Evolutionary conservation across 2,888 invertebrate genomes (phyloP), one percentile per base, ranked within the genome.

Genomic region (Aphrophora alni): DNA sequence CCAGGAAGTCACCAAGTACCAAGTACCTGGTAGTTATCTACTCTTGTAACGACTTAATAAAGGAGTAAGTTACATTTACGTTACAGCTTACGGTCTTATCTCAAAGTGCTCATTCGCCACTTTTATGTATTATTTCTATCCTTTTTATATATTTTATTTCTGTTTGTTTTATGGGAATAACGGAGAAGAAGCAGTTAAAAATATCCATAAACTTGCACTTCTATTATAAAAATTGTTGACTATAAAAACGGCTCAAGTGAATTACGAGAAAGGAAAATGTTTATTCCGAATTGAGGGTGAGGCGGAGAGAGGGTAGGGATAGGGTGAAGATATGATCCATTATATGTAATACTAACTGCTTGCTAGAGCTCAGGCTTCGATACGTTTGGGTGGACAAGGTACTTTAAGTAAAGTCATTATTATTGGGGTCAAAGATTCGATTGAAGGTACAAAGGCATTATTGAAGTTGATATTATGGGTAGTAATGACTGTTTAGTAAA

Each of bases 121-220:
- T 79, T 80, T 80, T 80, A 74, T 78, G 74, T 75, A 79, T 74
- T 69, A 70, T 69, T 79, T 38, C 79, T 68, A 80, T 80, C 75
- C 80, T 80, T 80, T 80, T 80, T 80, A 80, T 80, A 59, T 59
- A 59, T 59, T 59, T 59, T 59, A 80, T 80, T 80, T 80, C 80
- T 80, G 80, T 80, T 80, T 80, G 80, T 80, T 80, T 80, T 80
- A 80, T 80, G 75, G 73, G 80, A 38, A 75, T 75, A 80, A 80
- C 44, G 74, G 51, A 33, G 68, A 72, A 68, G 25, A 73, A 69
- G 80, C 69, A 68, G 75, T 75, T 80, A 75, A 80, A 80, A 80
- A 75, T 80, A 70, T 75, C 80, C 80, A 80, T 80, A 80, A 80
- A 80, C 80, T 80, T 80, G 80, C 75, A 80, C 80, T 80, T 80